These are phyloP conservation scores for Megaceryle torquata DNA, from an alignment of 2,113 vertebrate species.

Conservation along the genomic window DNA sequence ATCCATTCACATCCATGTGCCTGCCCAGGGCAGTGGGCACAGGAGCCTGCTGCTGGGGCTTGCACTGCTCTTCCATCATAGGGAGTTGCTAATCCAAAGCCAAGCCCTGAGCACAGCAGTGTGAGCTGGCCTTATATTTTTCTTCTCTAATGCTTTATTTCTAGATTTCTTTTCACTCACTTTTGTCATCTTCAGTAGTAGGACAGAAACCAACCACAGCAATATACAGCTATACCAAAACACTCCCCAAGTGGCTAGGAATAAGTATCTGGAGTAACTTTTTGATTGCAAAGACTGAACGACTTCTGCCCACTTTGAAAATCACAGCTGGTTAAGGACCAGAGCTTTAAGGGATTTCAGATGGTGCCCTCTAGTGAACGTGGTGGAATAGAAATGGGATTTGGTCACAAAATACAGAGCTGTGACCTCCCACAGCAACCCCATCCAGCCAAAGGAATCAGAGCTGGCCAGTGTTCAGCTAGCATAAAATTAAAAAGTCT, in stretches of 20 bases:
- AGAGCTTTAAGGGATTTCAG: neutral
- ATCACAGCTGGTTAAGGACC: neutral
- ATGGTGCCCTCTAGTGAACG: neutral
- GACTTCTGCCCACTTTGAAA: neutral
- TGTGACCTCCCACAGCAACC: neutral
- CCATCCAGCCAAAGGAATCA: neutral
- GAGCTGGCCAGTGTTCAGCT: neutral
- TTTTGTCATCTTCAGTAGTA: neutral
- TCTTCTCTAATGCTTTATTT: neutral
- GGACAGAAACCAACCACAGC: neutral
- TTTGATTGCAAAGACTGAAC: neutral
- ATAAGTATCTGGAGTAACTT: neutral
- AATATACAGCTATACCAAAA: neutral
- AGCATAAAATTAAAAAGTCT: neutral
- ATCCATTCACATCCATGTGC: accelerated
- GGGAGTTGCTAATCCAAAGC: neutral
- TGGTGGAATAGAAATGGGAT: neutral
- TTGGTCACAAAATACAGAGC: neutral
- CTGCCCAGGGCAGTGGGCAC: neutral
- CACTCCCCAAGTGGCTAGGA: neutral
- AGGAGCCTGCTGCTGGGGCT: neutral
- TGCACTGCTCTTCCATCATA: neutral
- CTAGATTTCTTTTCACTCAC: neutral
- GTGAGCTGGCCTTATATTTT: neutral
- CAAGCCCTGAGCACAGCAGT: neutral